Evolutionary conservation across 1,140 invertebrate species (phyloP).

Genomic region (Drosophila pseudoananassae): DNA sequence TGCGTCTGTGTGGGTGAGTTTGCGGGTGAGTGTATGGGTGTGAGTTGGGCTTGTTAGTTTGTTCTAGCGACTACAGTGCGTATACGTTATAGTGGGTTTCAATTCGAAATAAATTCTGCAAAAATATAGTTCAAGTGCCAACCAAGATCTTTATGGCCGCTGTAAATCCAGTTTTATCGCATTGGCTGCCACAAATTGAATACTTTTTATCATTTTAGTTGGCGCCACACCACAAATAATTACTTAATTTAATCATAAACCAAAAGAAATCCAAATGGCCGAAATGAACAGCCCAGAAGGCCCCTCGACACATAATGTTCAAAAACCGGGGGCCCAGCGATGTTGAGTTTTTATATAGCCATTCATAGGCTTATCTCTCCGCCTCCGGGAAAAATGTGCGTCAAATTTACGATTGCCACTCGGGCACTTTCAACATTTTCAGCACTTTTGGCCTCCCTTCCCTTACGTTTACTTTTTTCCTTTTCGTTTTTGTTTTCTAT

Average conservation of each 20-base stretch:
- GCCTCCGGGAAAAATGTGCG: constrained; percentile 46
- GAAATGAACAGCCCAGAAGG: constrained; percentile 10
- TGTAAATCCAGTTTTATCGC: constrained; percentile 54
- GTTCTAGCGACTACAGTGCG: constrained; percentile 60
- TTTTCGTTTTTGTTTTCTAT: constrained; percentile 19
- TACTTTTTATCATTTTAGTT: constrained; percentile 46
- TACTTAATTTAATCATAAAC: constrained; percentile 79
- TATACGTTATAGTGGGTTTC: constrained; percentile 49
- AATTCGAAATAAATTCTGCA: constrained; percentile 31
- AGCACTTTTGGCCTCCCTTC: constrained; percentile 40
- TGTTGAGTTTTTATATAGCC: constrained; percentile 68
- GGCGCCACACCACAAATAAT: constrained; percentile 72
- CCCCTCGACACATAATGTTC: constrained; percentile 38
- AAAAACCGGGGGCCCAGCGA: constrained; percentile 3
- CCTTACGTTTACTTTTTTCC: neutral
- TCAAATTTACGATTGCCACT: constrained; percentile 69
- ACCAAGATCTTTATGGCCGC: constrained; percentile 27
- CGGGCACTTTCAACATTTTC: constrained; percentile 72
- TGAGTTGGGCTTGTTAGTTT: constrained; percentile 59
- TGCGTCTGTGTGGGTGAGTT: constrained; percentile 23
- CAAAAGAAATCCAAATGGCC: constrained; percentile 37
- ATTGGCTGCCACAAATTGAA: constrained; percentile 51
- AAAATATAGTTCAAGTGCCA: constrained; percentile 48
- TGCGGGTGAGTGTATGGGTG: constrained; percentile 21
- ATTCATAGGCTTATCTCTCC: constrained; percentile 70